Percentiles rank a stretch among this genome's conserved stretches.
phyloP scores from a whole-genome alignment of 2,888 invertebrate genomes.

The Agonopterix arenella region DNA sequence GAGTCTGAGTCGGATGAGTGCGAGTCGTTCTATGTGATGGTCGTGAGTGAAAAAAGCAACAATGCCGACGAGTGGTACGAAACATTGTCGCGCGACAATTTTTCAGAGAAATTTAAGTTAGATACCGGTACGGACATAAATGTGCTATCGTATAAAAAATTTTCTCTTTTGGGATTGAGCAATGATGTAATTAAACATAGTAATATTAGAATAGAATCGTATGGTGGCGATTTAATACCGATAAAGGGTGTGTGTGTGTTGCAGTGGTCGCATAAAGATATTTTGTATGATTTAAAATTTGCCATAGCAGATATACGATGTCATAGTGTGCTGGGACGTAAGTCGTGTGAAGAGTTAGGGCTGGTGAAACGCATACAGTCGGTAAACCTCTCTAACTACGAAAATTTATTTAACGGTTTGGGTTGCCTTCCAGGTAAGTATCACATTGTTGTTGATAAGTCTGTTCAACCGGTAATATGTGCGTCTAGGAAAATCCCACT shows the following conservation, averaged over 20 bases:
- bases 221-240: conserved; percentile 2
- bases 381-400: background rate
- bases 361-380: background rate
- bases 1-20: background rate
- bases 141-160: conserved; percentile 3
- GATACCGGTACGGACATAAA: conserved; percentile 8
- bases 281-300: conserved; percentile 6
- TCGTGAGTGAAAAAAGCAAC: background rate
- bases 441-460: conserved; percentile 1
- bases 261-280: conserved; percentile 6
- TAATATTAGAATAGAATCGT: conserved; percentile 1
- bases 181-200: background rate
- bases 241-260: conserved; percentile 1
- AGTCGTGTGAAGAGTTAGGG: conserved; percentile 6
- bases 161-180: conserved; percentile 1
- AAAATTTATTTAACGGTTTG: conserved; percentile 1
- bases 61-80: background rate
- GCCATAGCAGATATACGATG: conserved; percentile 4
- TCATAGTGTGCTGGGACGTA: conserved; percentile 8
- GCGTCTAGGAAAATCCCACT: conserved; percentile 7
- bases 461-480: conserved; percentile 2
- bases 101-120: conserved; percentile 6
- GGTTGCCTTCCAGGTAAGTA: conserved; percentile 1
- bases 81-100: background rate
- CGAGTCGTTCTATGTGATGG: background rate